A percentile compares a stretch with the other conserved stretches of the same genome.
Evolutionary conservation across 2,797 vertebrate species (phyloP).

Genomic region (Acanthiza pusilla): DNA sequence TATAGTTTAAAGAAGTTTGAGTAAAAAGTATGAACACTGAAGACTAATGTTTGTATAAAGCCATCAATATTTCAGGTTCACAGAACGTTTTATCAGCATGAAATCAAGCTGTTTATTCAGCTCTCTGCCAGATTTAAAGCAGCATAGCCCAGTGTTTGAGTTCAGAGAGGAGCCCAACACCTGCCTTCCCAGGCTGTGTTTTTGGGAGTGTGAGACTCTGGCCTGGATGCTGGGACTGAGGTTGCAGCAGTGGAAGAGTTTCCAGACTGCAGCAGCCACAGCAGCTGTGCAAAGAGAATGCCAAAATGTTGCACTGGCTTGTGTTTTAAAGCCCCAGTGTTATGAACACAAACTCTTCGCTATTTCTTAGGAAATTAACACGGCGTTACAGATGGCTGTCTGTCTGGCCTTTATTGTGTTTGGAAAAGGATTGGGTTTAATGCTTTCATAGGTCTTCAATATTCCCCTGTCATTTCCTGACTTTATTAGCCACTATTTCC

Average conservation of each 20-base stretch:
- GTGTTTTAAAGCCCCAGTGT: accelerated
- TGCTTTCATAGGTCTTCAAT: background rate
- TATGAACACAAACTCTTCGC: background rate
- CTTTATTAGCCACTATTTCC: constrained; percentile 40
- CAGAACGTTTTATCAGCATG: background rate
- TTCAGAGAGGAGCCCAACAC: constrained; percentile 39
- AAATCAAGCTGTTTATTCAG: constrained; percentile 29
- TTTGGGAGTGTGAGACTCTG: background rate
- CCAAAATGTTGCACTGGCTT: background rate
- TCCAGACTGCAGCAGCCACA: background rate
- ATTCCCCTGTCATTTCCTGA: constrained; percentile 26
- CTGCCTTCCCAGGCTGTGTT: background rate
- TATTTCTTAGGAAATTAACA: background rate
- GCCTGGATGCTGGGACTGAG: background rate
- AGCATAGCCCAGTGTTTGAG: constrained; percentile 31
- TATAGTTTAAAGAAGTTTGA: background rate
- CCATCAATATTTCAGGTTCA: background rate
- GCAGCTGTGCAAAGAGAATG: constrained; percentile 14
- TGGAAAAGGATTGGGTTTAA: background rate
- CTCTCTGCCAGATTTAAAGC: background rate
- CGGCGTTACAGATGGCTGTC: background rate
- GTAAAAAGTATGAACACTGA: background rate
- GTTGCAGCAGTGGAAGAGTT: constrained; percentile 25
- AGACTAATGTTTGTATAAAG: background rate
- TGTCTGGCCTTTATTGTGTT: background rate